phyloP scores from a whole-genome alignment of 2,113 vertebrate genomes.

The Aptenodytes patagonicus region DNA sequence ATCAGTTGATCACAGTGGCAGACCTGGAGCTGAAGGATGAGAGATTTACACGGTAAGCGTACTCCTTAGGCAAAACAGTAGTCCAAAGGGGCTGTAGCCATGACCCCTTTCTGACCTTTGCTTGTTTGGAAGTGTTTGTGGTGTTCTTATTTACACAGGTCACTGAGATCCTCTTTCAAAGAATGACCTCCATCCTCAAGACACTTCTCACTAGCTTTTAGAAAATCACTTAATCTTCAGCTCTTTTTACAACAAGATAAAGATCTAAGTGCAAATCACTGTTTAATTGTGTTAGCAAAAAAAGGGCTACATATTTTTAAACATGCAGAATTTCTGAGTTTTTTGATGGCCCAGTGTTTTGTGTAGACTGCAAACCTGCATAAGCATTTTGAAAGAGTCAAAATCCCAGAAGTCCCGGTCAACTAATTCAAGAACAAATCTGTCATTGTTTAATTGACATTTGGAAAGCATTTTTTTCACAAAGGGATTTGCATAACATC shows the following conservation, averaged over 20 bases:
- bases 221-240: slow-evolving; percentile 75
- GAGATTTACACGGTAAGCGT: slow-evolving; percentile 91
- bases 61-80: slow-evolving; percentile 68
- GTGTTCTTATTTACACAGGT: slow-evolving; percentile 82
- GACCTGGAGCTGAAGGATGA: slow-evolving; percentile 96
- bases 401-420: background rate
- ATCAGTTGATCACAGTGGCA: slow-evolving; percentile 95
- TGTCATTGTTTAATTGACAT: slow-evolving; percentile 2
- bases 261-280: slow-evolving; percentile 36
- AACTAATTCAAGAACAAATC: background rate
- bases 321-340: background rate
- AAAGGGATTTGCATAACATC: background rate
- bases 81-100: slow-evolving; percentile 73
- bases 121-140: slow-evolving; percentile 90
- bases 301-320: background rate
- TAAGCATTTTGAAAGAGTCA: background rate
- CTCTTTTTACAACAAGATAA: slow-evolving; percentile 49
- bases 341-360: background rate
- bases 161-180: slow-evolving; percentile 80
- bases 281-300: slow-evolving; percentile 4
- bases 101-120: slow-evolving; percentile 86
- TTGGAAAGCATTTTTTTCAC: background rate
- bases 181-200: slow-evolving; percentile 75
- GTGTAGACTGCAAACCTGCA: background rate
- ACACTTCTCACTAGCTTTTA: slow-evolving; percentile 70